Base-by-base conservation (phyloP, 2,797 vertebrate species). In the Lerista edwardsae region DNA sequence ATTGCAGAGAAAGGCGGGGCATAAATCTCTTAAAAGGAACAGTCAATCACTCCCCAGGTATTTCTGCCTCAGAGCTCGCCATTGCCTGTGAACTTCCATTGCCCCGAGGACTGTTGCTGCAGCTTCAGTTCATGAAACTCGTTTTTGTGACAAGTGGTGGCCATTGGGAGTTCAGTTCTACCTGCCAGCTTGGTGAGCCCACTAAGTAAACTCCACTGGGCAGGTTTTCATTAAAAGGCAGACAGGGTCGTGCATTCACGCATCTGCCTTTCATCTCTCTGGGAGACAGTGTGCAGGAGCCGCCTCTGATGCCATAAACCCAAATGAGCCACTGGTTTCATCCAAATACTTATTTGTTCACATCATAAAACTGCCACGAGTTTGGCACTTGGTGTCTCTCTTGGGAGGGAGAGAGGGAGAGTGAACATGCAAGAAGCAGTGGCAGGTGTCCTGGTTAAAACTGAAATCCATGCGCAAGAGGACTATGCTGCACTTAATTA, bases 291-390 rank as follows among this genome's bases (percentile, higher is more conserved):
- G 0, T 84, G 86, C 79, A 79, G 75, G 51, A 67, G 47, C 41
- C 6, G 29, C 9, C 34, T 83, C 74, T 79, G 89, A 90, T 44
- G 75, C 80, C 84, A 89, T 67, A 92, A 91, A 36, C 36, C 21
- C n/a, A 89, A 91, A 92, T 10, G 61, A 88, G 84, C 79, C 86
- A n/a, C 76, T 90, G 78, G 82, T 87, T 69, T 90, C 80, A 83
- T 39, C 55, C 85, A 39, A 57, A 44, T 88, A 87, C 62, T 90
- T 59, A 84, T 79, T 89, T 91, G 7, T 88, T 90, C 17, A 0
- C 55, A 83, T 64, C 72, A n/a, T 83, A 78, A 92, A 93, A 86
- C 82, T 55, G 57, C 88, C 12, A 12, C 31, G 77, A n/a, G 71
- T 82, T 82, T 90, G 84, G 55, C 79, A 90, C 25, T 79, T 67